Base-by-base conservation (phyloP, 2,797 vertebrate genomes). In the Cheirogaleus major region DNA sequence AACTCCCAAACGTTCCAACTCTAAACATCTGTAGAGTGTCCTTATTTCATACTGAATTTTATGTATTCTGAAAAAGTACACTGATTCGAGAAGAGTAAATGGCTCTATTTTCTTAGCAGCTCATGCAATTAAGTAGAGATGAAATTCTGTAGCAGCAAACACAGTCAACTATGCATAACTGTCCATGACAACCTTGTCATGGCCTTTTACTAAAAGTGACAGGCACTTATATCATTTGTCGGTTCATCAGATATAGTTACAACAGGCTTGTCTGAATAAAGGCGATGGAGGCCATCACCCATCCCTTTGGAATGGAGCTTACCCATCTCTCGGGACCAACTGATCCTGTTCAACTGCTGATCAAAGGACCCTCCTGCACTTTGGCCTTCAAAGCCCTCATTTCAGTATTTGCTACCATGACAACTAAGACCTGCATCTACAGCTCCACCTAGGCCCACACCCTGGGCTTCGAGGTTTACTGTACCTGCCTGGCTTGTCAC, bases 1-100 rank as follows among this genome's bases (percentile, higher is more conserved):
- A 99, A 97, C 98, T 99, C 88, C 99, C 98, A 99, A 50, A 95
- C 98, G 97, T 94, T 98, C 98, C 73, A 99, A 97, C 99, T 99
- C 98, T 73, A 99, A 98, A 97, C 97, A 98, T 52, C 98, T 81
- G 95, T 98, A 99, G 95, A 99, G 98, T 14, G 99, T 99, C 98
- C 99, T 99, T 99, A 99, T 99, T 98, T 99, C 99, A 97, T 99
- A 99, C 92, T 99, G 99, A 93, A 99, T 99, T 97, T 99, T 98
- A 98, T 99, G 99, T 79, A 99, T 99, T 98, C 99, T 99, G 98
- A 99, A 99, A 98, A 99, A 99, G 98, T 99, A 99, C 85, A 99
- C 97, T 0, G 99, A 99, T 97, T 99, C 99, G 87, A 99, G 97
- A 79, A 99, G 98, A 0, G 99, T 99, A 0, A 99, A 72, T 89